Percentiles rank a stretch among this genome's conserved stretches.
These are phyloP conservation scores for Morone chrysops DNA, from an alignment of 2,113 vertebrate species.

Conservation along the genomic window DNA sequence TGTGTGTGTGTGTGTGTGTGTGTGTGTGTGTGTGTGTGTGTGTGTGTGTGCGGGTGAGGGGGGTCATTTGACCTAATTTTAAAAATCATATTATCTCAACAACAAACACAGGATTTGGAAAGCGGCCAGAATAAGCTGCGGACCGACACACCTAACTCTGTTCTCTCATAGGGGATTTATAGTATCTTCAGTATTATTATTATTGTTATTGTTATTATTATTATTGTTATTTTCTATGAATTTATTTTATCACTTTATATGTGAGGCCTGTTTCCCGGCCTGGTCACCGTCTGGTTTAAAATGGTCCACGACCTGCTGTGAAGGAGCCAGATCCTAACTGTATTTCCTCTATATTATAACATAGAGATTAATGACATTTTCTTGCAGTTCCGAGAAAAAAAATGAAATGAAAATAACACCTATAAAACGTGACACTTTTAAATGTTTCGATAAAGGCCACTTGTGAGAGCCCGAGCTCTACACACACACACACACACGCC, in stretches of 20 bases:
- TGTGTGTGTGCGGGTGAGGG: background rate
- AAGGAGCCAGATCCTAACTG: background rate
- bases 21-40: slow-evolving; percentile 33
- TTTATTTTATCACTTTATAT: background rate
- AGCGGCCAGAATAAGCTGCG: background rate
- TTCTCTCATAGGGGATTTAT: background rate
- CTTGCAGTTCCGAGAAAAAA: too few relatives aligned
- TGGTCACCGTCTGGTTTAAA: background rate
- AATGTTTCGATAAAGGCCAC: slow-evolving; percentile 25
- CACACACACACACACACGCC: slow-evolving; percentile 29
- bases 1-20: slow-evolving; percentile 44
- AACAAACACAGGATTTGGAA: slow-evolving; percentile 59
- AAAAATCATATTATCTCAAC: slow-evolving; percentile 63
- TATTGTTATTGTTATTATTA: too few relatives aligned
- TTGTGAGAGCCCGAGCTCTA: background rate
- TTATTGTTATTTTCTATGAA: background rate
- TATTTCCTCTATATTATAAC: background rate
- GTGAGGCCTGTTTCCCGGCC: background rate
- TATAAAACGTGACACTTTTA: slow-evolving; percentile 13
- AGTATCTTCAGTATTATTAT: background rate
- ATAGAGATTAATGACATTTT: background rate
- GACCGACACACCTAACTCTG: background rate
- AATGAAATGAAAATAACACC: background rate
- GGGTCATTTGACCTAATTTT: slow-evolving; percentile 76
- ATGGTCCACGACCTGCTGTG: background rate